Evolutionary conservation across 1,140 invertebrate genomes (phyloP).

Genomic region (Lithobius niger): DNA sequence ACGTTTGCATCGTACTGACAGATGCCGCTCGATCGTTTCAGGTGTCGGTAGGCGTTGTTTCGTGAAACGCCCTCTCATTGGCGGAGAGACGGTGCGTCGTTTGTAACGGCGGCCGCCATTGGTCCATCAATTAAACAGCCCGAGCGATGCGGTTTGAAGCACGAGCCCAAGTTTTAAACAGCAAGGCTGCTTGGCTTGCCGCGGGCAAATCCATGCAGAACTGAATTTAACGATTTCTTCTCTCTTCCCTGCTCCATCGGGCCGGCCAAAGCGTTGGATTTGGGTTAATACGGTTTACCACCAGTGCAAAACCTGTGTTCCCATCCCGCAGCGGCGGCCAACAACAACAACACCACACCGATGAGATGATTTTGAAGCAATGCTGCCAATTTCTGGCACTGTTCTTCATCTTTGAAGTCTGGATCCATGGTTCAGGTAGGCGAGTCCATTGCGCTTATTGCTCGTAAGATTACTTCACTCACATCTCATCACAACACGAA

Average conservation of each 20-base stretch:
- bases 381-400: conserved; percentile 18
- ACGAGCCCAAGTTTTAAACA: not conserved
- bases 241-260: not conserved
- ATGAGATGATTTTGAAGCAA: conserved; percentile 22
- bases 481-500: not conserved
- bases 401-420: conserved; percentile 12
- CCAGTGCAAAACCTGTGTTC: not conserved
- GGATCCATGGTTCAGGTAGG: conserved; percentile 17
- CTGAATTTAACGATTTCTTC: conserved; percentile 4
- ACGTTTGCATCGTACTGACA: no score
- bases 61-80: not conserved
- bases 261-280: not conserved
- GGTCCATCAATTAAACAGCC: not conserved
- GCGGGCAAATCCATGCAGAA: conserved; percentile 4
- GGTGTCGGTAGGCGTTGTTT: not conserved
- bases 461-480: not conserved
- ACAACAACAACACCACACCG: no score
- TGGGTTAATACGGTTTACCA: not conserved
- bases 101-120: not conserved
- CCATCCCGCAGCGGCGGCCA: not conserved
- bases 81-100: not conserved
- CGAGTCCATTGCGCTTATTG: not conserved
- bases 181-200: conserved; percentile 1
- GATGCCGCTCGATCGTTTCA: no score
- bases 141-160: conserved; percentile 1